Percentiles rank a stretch among this genome's conserved stretches.
Conservation (phyloP, 2,113 vertebrate species). For the Epinephelus moara region DNA sequence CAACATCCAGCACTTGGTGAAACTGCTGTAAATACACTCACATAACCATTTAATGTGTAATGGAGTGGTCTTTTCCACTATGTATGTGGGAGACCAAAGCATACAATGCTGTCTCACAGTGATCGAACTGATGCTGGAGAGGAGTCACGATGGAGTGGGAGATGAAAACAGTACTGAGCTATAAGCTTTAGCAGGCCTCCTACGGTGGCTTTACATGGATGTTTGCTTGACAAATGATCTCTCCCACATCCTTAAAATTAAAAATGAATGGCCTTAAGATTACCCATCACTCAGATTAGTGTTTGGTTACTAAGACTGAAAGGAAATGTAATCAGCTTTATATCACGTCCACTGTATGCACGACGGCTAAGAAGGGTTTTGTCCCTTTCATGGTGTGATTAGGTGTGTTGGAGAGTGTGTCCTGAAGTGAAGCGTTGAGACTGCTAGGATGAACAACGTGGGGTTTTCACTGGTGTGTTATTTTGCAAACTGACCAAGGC, state of each 20-base stretch:
- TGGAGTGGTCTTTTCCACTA: constrained; percentile 12
- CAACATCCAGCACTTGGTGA: not conserved
- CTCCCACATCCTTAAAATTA: constrained; percentile 40
- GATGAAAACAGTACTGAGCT: constrained; percentile 34
- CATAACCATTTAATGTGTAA: constrained; percentile 21
- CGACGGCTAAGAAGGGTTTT: not conserved
- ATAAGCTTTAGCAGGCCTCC: constrained; percentile 14
- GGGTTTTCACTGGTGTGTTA: not conserved
- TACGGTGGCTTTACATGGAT: constrained; percentile 27
- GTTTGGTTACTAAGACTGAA: not conserved
- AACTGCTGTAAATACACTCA: not conserved
- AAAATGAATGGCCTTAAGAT: constrained; percentile 22
- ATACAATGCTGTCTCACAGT: constrained; percentile 1
- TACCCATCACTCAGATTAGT: constrained; percentile 33
- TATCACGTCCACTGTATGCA: not conserved
- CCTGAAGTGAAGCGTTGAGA: not conserved
- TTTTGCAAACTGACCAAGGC: not conserved
- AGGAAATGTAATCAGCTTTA: constrained; percentile 13
- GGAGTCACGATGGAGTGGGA: constrained; percentile 55
- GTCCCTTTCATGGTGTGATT: not conserved
- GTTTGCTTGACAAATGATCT: constrained; percentile 55
- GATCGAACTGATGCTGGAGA: constrained; percentile 29
- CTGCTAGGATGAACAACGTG: not conserved
- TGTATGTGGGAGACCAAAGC: constrained; percentile 9
- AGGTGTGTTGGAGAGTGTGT: not conserved